Percentiles rank a stretch among this genome's conserved stretches.
Conservation (phyloP, 2,797 vertebrate genomes). For the Mastacembelus armatus region DNA sequence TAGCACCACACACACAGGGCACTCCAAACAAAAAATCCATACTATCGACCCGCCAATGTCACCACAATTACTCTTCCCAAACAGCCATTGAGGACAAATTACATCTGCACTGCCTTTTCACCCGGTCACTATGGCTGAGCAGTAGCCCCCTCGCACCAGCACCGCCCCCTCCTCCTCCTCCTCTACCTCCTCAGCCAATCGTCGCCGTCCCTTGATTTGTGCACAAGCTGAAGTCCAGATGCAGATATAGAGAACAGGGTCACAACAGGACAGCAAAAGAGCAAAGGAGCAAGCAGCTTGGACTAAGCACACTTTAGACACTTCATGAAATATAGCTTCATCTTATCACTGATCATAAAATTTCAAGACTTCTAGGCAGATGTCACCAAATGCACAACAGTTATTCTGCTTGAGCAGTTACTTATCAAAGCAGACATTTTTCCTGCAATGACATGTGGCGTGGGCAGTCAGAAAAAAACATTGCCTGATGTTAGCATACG, state of each 20-base stretch:
- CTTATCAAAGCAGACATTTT: slow-evolving; percentile 59
- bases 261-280: slow-evolving; percentile 49
- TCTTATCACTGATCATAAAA: slow-evolving; percentile 60
- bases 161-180: slow-evolving; percentile 54
- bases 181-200: slow-evolving; percentile 73
- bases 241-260: slow-evolving; percentile 57
- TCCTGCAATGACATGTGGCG: slow-evolving; percentile 39
- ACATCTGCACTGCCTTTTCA: slow-evolving; percentile 99
- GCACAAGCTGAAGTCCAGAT: slow-evolving; percentile 62
- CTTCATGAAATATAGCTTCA: slow-evolving; percentile 60
- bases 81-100: slow-evolving; percentile 99
- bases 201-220: slow-evolving; percentile 71
- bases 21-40: slow-evolving; percentile 99
- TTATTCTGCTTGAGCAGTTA: slow-evolving; percentile 63
- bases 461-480: slow-evolving; percentile 37
- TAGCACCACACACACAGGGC: slow-evolving; percentile 99
- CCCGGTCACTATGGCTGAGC: slow-evolving; percentile 95
- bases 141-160: slow-evolving; percentile 85
- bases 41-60: slow-evolving; percentile 98
- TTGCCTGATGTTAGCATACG: slow-evolving; percentile 57
- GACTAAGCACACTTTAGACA: slow-evolving; percentile 35
- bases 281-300: slow-evolving; percentile 30
- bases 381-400: slow-evolving; percentile 61
- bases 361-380: slow-evolving; percentile 59
- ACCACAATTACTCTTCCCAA: slow-evolving; percentile 99